Percentiles rank a stretch among this genome's conserved stretches.
Conservation (phyloP, 2,113 vertebrate species). For the Machaerirhynchus nigripectus region DNA sequence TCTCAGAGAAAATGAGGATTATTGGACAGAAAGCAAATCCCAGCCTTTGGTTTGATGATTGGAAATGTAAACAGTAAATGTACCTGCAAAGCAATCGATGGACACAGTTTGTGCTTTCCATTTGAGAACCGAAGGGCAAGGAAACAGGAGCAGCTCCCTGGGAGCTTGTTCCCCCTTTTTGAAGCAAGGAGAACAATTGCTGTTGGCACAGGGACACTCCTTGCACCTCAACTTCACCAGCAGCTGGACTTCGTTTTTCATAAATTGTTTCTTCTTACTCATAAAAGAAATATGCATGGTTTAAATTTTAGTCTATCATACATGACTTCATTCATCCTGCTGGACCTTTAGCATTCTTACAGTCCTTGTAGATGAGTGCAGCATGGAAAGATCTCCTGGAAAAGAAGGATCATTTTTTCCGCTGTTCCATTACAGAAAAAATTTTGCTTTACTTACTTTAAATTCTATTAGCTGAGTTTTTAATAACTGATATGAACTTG, state of each 20-base stretch:
- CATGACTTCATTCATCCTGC: neutral
- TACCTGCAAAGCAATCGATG: neutral
- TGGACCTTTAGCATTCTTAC: neutral
- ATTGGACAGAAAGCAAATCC: neutral
- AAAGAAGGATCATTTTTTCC: neutral
- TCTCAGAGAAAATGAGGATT: conserved; percentile 5
- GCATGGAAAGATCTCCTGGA: neutral
- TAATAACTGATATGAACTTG: neutral
- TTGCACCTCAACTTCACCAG: neutral
- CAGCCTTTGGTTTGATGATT: neutral
- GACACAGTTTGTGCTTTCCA: neutral
- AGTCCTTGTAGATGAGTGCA: neutral
- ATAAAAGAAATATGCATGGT: neutral
- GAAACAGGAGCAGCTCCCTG: neutral
- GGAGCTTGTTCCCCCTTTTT: neutral
- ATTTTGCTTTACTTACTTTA: neutral
- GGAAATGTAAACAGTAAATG: neutral
- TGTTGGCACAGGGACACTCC: neutral
- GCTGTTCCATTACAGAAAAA: neutral
- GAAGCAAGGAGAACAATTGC: neutral
- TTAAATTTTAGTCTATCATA: neutral
- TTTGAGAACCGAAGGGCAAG: neutral
- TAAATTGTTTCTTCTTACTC: neutral
- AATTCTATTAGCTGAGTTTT: neutral
- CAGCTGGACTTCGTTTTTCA: neutral